A percentile compares a stretch with the other conserved stretches of the same genome.
phyloP scores from a whole-genome alignment of 2,888 invertebrate species.

The Drosophila anomelani region DNA sequence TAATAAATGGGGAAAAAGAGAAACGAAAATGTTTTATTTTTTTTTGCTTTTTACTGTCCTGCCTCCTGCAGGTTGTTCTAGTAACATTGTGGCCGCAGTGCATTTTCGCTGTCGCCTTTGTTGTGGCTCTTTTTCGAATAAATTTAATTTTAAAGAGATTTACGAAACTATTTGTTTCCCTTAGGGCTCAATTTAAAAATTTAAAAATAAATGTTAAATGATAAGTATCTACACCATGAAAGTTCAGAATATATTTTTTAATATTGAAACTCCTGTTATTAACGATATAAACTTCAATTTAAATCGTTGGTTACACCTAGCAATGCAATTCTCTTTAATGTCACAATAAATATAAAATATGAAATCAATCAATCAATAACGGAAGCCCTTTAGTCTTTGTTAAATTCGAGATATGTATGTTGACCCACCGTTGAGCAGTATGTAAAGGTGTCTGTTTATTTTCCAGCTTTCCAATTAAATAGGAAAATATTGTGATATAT shows the following conservation, averaged over 20 bases:
- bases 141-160: conserved; percentile 24
- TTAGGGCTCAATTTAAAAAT: neutral
- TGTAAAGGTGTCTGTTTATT: conserved; percentile 3
- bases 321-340: neutral
- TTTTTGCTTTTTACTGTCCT: conserved; percentile 54
- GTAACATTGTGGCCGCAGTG: conserved; percentile 37
- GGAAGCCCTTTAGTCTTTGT: neutral
- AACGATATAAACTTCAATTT: neutral
- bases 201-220: neutral
- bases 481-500: conserved; percentile 46
- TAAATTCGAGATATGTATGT: conserved; percentile 16
- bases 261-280: neutral
- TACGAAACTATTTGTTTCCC: neutral
- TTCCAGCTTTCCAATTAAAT: conserved; percentile 48
- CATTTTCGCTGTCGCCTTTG: conserved; percentile 44
- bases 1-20: conserved; percentile 20
- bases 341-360: neutral
- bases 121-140: conserved; percentile 28
- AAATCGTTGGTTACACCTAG: neutral
- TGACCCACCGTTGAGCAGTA: neutral
- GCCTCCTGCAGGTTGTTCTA: conserved; percentile 44
- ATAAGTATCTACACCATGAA: no score
- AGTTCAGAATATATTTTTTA: neutral
- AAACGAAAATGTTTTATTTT: conserved; percentile 34
- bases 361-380: neutral